Base-by-base conservation (phyloP, 2,113 vertebrate genomes). In the Sturnira hondurensis region DNA sequence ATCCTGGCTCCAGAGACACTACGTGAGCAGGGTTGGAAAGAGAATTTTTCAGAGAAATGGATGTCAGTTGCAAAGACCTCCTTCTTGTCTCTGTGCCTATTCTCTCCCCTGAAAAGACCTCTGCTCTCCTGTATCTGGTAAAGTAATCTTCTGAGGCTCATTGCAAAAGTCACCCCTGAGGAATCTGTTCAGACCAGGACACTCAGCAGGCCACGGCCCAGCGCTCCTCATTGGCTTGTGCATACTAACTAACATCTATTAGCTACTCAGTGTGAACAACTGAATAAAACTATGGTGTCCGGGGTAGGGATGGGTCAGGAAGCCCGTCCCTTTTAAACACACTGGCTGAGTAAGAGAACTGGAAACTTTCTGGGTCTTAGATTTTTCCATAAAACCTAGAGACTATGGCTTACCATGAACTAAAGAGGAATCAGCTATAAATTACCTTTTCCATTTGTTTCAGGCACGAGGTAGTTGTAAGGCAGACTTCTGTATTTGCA, bases 311-410 rank as follows among this genome's bases (percentile, higher is more conserved):
- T 68, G 19, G 19, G 89, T 31, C 1, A 36, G 38, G 58, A 86
- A 84, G n/a, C 15, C 1, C 47, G 26, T 38, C 28, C 16, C 68
- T 24, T 56, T 86, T 68, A 50, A 93, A 67, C 5, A 33, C 56
- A 24, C 16, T 78, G 36, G 52, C 2, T 78, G 70, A 67, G 36
- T 20, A 28, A 19, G 78, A 63, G 7, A 93, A 19, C 28, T 31
- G 81, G 85, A 13, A 50, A 1, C 20, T 71, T 86, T 74, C 22
- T 36, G 33, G 38, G 24, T 61, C 65, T 88, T 43, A 93, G 28
- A 85, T 47, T 92, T 94, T 77, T 65, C 45, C 88, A 6, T 22
- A 84, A 73, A 92, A 83, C 7, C 50, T 45, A 86, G 10, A 91
- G 7, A 38, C 22, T 1, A 4, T 16, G 28, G 43, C 8, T 80